phyloP scores from a whole-genome alignment of 2,113 vertebrate species.

The Triplophysa siluroides region DNA sequence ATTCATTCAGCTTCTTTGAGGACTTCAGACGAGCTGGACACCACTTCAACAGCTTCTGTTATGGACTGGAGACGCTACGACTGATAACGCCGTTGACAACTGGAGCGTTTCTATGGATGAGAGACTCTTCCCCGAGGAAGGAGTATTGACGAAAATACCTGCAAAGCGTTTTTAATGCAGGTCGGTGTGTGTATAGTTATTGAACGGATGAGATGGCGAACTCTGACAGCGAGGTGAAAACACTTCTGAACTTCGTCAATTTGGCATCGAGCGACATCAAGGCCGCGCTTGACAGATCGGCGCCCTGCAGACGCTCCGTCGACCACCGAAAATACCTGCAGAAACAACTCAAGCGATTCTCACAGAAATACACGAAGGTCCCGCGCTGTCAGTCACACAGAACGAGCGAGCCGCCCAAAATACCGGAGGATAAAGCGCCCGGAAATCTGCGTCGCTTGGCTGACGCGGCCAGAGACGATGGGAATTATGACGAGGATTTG shows the following conservation, averaged over 20 bases:
- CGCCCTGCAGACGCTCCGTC: slow-evolving; percentile 94
- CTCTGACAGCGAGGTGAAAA: slow-evolving; percentile 95
- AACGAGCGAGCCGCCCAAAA: slow-evolving; percentile 60
- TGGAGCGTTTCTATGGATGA: neutral
- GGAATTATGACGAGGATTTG: slow-evolving; percentile 22
- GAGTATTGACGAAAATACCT: neutral
- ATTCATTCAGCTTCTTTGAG: slow-evolving; percentile 97
- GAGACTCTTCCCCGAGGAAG: neutral
- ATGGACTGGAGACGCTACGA: neutral
- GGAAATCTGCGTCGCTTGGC: neutral
- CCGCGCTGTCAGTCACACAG: slow-evolving; percentile 82
- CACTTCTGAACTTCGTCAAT: slow-evolving; percentile 95
- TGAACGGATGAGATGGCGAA: slow-evolving; percentile 79
- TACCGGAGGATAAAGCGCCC: slow-evolving; percentile 49
- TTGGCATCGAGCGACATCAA: slow-evolving; percentile 98
- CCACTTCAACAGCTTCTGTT: slow-evolving; percentile 3
- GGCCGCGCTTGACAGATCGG: slow-evolving; percentile 94
- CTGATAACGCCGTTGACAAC: neutral
- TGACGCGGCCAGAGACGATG: neutral
- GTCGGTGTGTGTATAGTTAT: neutral
- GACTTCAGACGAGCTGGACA: slow-evolving; percentile 67
- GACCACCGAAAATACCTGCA: slow-evolving; percentile 98
- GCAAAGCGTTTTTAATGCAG: neutral
- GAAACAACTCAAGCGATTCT: slow-evolving; percentile 96
- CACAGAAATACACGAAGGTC: slow-evolving; percentile 88